Conservation (phyloP, 2,888 invertebrate species). For the Agrochola macilenta region DNA sequence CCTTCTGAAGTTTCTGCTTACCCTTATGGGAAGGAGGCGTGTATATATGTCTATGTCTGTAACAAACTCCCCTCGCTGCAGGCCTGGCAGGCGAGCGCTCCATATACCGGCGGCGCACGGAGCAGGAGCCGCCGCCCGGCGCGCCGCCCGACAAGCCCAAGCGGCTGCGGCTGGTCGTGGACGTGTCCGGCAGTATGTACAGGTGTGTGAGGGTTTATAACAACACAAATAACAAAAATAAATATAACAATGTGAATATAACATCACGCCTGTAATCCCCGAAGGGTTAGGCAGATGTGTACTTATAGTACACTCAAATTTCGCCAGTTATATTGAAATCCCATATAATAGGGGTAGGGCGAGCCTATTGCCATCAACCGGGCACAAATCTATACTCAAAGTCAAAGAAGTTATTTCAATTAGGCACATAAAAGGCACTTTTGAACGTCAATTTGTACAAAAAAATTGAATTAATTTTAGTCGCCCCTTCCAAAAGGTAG, state of each 20-base stretch:
- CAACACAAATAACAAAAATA: too few species aligned
- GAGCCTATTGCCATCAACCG: not conserved
- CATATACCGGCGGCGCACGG: slow-evolving; percentile 96
- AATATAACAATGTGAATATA: too few species aligned
- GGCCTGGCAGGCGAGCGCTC: slow-evolving; percentile 97
- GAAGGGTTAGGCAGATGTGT: too few species aligned
- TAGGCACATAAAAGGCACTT: too few species aligned
- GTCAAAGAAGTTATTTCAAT: too few species aligned
- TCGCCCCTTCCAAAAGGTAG: too few species aligned
- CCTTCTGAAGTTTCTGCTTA: not conserved
- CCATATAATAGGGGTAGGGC: not conserved
- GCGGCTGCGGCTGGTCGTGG: slow-evolving; percentile 95
- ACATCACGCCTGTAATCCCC: not conserved
- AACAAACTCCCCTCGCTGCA: slow-evolving; percentile 62
- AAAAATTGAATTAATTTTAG: too few species aligned
- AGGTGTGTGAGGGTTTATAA: slow-evolving; percentile 84
- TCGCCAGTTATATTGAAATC: not conserved
- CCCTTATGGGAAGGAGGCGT: not conserved
- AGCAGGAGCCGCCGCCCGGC: slow-evolving; percentile 97
- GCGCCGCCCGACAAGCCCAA: slow-evolving; percentile 97
- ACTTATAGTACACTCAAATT: not conserved
- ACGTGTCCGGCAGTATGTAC: slow-evolving; percentile 99
- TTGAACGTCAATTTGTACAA: too few species aligned
- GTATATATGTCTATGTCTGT: not conserved
- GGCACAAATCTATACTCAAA: not conserved